Evolutionary conservation across 2,797 vertebrate genomes (phyloP).

Genomic region (Eremophila alpestris): DNA sequence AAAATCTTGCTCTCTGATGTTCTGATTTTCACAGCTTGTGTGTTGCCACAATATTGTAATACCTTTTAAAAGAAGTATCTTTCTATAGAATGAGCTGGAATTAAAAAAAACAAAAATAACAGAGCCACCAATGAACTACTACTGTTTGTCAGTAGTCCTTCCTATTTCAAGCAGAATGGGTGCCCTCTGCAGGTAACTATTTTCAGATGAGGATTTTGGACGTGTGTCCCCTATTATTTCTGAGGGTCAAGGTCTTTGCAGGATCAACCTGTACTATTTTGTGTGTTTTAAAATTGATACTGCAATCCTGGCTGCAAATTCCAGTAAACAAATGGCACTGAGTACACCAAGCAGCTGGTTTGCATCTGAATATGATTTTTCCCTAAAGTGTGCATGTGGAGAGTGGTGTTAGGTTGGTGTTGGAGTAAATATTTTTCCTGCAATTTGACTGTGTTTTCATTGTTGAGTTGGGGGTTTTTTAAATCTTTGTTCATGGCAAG

Average conservation of each 20-base stretch:
- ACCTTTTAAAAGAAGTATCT: background rate
- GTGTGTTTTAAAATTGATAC: background rate
- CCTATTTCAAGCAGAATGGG: background rate
- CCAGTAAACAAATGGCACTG: background rate
- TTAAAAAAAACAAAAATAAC: background rate
- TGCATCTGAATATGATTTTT: background rate
- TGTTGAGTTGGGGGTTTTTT: background rate
- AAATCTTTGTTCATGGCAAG: background rate
- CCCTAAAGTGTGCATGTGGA: background rate
- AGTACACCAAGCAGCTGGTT: background rate
- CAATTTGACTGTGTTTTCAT: background rate
- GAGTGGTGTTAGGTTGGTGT: background rate
- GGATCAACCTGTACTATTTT: background rate
- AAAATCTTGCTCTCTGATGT: background rate
- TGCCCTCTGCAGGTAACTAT: constrained; percentile 53
- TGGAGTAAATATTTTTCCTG: background rate
- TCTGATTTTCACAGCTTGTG: background rate
- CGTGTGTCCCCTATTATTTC: background rate
- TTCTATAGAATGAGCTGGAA: background rate
- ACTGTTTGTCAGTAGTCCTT: background rate
- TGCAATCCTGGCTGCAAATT: background rate
- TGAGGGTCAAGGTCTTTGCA: background rate
- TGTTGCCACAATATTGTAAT: background rate
- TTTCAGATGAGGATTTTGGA: background rate
- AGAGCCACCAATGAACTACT: background rate